Conservation (phyloP, 2,797 vertebrate species). For the Muraenolepis orangiensis region DNA sequence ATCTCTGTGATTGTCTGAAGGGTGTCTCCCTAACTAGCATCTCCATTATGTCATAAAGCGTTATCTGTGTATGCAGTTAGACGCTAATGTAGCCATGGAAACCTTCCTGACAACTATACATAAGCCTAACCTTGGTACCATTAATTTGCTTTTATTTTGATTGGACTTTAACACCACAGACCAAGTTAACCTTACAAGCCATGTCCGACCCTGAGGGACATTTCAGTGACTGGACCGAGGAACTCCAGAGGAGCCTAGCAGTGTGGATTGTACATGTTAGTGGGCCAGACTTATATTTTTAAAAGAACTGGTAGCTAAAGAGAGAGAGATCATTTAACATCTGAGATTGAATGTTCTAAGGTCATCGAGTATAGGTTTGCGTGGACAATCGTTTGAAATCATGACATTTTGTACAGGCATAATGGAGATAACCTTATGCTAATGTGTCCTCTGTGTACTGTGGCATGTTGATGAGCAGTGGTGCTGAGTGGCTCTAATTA, state of each 20-base stretch:
- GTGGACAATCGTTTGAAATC: constrained; percentile 39
- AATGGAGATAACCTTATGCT: constrained; percentile 41
- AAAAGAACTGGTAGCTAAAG: background rate
- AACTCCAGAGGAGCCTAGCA: background rate
- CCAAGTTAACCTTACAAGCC: background rate
- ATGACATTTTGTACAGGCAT: constrained; percentile 4
- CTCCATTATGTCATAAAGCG: background rate
- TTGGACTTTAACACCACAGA: background rate
- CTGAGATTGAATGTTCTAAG: constrained; percentile 2
- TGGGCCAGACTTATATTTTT: background rate
- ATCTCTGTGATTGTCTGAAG: background rate
- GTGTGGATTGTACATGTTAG: background rate
- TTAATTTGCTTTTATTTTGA: no score
- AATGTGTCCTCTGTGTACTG: constrained; percentile 47
- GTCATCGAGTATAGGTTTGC: constrained; percentile 12
- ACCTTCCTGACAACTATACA: background rate
- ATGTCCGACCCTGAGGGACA: background rate
- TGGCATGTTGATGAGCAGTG: background rate
- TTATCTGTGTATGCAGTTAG: background rate
- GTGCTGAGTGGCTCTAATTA: background rate
- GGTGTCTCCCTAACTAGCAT: background rate
- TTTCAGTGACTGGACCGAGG: background rate
- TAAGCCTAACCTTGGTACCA: background rate
- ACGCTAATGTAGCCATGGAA: background rate
- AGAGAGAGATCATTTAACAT: constrained; percentile 2